These are phyloP conservation scores for Heliconius hewitsoni DNA, from an alignment of 1,140 invertebrate genomes.

Conservation along the genomic window DNA sequence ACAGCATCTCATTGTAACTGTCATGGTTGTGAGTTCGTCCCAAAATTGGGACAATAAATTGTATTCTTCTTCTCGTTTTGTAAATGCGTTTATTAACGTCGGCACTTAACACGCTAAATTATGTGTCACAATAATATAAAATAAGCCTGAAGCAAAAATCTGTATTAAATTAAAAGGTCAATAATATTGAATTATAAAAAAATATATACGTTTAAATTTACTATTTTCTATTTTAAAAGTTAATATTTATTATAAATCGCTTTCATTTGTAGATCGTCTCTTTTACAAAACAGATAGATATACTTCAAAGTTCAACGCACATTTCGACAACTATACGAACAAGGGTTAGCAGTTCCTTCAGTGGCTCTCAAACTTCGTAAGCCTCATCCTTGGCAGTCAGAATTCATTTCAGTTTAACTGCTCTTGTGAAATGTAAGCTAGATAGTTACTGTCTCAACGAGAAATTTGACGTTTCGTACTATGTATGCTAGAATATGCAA, in stretches of 20 bases:
- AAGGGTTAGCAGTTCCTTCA: conserved; percentile 32
- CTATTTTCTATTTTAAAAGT: neutral
- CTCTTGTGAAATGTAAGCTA: neutral
- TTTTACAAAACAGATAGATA: neutral
- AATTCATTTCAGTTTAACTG: conserved; percentile 35
- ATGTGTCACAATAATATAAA: too few relatives aligned
- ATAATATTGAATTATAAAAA: too few relatives aligned
- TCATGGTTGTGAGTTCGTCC: too few relatives aligned
- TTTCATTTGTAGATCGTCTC: neutral
- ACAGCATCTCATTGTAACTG: too few relatives aligned
- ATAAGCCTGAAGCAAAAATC: too few relatives aligned
- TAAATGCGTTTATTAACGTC: too few relatives aligned
- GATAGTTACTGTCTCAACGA: neutral
- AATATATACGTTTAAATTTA: too few relatives aligned
- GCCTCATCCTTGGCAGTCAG: conserved; percentile 29
- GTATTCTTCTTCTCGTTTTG: too few relatives aligned
- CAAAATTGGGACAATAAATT: too few relatives aligned
- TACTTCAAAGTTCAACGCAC: conserved; percentile 11
- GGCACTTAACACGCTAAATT: too few relatives aligned
- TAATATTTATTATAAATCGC: neutral
- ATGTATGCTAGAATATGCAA: conserved; percentile 2
- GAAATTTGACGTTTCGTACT: neutral
- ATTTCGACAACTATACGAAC: conserved; percentile 33
- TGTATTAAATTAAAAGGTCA: too few relatives aligned
- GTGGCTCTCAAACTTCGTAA: conserved; percentile 35